A percentile compares a stretch with the other conserved stretches of the same genome.
Conservation (phyloP, 2,797 vertebrate species). For the Lemur catta region DNA sequence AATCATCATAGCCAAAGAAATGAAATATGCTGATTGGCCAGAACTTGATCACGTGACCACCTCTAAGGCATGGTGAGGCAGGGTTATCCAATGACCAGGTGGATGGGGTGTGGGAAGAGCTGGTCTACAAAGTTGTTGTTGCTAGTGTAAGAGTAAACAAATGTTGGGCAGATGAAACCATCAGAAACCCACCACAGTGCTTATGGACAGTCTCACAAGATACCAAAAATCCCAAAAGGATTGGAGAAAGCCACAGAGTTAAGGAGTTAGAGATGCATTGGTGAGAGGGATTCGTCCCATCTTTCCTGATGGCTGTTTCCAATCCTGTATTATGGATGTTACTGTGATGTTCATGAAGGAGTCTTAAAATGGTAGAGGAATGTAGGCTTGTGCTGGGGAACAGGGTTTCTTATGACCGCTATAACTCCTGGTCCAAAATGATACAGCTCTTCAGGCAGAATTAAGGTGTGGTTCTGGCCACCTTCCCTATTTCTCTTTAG, state of each 20-base stretch:
- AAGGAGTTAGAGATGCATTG: accelerated
- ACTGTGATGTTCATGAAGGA: not conserved
- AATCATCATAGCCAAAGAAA: not conserved
- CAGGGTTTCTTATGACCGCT: accelerated
- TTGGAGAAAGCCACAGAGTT: not conserved
- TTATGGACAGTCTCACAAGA: not conserved
- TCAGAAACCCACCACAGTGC: not conserved
- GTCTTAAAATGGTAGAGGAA: no score
- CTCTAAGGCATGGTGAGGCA: accelerated
- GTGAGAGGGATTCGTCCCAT: not conserved
- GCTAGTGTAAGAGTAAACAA: not conserved
- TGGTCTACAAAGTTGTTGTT: not conserved
- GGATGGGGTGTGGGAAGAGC: not conserved
- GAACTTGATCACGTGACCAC: not conserved
- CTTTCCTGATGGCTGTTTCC: not conserved
- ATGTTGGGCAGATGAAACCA: not conserved
- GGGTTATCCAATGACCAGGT: not conserved
- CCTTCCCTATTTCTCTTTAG: not conserved
- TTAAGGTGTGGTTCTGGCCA: accelerated
- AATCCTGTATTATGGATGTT: accelerated
- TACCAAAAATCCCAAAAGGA: not conserved
- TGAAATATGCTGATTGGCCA: not conserved
- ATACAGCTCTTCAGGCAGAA: not conserved
- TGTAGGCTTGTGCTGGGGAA: not conserved
- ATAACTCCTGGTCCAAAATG: not conserved